Conservation (phyloP, 2,797 vertebrate species). For the Propithecus deckenii region DNA sequence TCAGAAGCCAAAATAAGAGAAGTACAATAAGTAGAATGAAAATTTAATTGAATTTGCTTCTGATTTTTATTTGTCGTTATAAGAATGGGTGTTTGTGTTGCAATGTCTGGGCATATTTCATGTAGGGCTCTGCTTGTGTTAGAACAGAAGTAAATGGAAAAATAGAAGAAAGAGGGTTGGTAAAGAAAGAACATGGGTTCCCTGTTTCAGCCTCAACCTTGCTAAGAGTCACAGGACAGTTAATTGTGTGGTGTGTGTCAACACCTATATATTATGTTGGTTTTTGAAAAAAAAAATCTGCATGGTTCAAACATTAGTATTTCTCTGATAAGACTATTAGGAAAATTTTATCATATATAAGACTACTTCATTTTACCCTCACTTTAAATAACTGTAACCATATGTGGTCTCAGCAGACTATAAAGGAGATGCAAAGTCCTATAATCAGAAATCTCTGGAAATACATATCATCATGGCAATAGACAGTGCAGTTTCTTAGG, state of each 20-base stretch:
- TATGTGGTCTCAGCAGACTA: neutral
- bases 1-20: neutral
- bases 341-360: neutral
- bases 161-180: neutral
- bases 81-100: neutral
- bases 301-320: neutral
- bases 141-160: neutral
- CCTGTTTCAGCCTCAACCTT: neutral
- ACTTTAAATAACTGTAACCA: neutral
- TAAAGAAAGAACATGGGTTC: neutral
- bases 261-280: neutral
- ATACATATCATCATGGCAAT: neutral
- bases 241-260: neutral
- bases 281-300: neutral
- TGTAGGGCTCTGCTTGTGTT: neutral
- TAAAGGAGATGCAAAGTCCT: neutral
- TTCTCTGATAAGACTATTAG: neutral
- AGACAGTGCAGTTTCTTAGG: neutral
- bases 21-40: neutral
- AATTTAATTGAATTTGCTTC: conserved; percentile 16
- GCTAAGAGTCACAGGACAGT: neutral
- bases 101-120: neutral
- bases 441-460: neutral
- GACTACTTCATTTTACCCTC: neutral
- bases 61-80: conserved; percentile 45